A percentile compares a stretch with the other conserved stretches of the same genome.
Evolutionary conservation across 2,113 vertebrate genomes (phyloP).

Genomic region (Helogale parvula): DNA sequence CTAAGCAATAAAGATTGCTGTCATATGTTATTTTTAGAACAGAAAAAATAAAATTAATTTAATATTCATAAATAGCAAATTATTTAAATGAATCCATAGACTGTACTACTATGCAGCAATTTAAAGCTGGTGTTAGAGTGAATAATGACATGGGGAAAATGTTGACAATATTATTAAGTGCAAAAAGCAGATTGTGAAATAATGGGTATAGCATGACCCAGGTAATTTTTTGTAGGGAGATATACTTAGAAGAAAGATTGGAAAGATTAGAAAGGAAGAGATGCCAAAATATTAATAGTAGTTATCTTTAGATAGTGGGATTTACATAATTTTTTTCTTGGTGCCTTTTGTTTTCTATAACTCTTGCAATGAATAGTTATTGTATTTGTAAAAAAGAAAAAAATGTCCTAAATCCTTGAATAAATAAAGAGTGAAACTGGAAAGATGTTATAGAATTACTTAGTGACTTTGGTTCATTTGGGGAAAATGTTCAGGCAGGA

Average conservation of each 20-base stretch:
- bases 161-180: not conserved
- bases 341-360: not conserved
- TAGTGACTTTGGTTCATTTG: not conserved
- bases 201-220: not conserved
- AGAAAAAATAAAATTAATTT: not conserved
- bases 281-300: not conserved
- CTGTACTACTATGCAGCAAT: not conserved
- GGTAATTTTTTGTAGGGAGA: not conserved
- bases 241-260: not conserved
- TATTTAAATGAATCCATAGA: not conserved
- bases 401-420: not conserved
- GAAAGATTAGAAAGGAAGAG: not conserved
- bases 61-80: not conserved
- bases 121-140: not conserved
- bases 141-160: not conserved
- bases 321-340: not conserved
- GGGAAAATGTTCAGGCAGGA: not conserved
- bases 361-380: slow-evolving; percentile 1
- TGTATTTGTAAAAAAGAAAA: not conserved
- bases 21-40: not conserved
- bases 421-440: not conserved
- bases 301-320: not conserved
- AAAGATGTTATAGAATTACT: not conserved
- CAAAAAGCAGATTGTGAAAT: not conserved
- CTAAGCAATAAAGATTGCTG: not conserved